Evolutionary conservation across 2,888 invertebrate genomes (phyloP).

Genomic region (Drosophila rellima): DNA sequence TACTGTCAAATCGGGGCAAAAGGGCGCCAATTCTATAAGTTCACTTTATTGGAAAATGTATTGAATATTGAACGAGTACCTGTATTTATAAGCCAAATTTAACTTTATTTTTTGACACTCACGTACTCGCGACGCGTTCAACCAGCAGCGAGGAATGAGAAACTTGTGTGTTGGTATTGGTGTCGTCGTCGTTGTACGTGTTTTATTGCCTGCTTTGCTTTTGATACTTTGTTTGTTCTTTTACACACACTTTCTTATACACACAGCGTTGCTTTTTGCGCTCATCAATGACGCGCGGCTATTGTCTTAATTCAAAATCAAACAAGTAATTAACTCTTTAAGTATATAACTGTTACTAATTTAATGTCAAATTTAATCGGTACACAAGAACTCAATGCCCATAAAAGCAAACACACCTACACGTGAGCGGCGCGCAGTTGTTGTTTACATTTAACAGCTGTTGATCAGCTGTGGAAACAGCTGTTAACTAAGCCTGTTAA

Average conservation of each 20-base stretch:
- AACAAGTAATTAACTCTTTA: background rate
- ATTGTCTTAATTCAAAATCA: slow-evolving; percentile 48
- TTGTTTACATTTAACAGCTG: slow-evolving; percentile 74
- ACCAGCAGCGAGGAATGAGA: slow-evolving; percentile 57
- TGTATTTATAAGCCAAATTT: slow-evolving; percentile 15
- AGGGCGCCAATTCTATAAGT: slow-evolving; percentile 33
- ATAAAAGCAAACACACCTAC: slow-evolving; percentile 27
- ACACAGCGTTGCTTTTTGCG: slow-evolving; percentile 71
- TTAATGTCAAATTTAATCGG: slow-evolving; percentile 29
- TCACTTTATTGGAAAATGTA: slow-evolving; percentile 11
- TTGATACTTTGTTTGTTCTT: slow-evolving; percentile 77
- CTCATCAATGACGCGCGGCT: slow-evolving; percentile 45
- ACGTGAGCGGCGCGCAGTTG: slow-evolving; percentile 49
- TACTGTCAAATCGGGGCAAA: slow-evolving; percentile 16
- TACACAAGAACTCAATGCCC: slow-evolving; percentile 39
- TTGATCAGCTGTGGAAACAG: slow-evolving; percentile 56
- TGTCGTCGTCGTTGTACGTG: slow-evolving; percentile 54
- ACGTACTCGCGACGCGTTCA: slow-evolving; percentile 44
- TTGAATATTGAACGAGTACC: slow-evolving; percentile 19
- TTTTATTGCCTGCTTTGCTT: slow-evolving; percentile 71
- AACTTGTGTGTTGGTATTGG: slow-evolving; percentile 56
- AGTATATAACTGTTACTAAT: slow-evolving; percentile 13
- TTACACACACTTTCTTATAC: slow-evolving; percentile 73
- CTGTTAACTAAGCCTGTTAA: slow-evolving; percentile 52
- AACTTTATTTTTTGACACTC: slow-evolving; percentile 29